These are phyloP conservation scores for Drymodes brunneopygia DNA, from an alignment of 2,113 vertebrate genomes.

Conservation along the genomic window DNA sequence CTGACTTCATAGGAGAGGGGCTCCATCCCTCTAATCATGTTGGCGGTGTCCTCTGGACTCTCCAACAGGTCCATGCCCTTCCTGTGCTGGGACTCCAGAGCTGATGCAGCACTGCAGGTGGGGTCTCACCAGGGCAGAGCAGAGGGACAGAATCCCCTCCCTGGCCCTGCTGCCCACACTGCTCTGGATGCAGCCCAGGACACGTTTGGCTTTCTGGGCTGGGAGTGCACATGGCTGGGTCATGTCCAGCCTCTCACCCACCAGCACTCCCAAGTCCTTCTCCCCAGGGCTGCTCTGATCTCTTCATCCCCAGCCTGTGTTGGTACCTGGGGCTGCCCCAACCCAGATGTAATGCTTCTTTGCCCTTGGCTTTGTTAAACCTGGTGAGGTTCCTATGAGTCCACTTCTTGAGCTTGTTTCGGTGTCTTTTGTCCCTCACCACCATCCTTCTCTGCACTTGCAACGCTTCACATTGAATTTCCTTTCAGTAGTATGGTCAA, in stretches of 20 bases:
- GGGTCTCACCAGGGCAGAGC: background rate
- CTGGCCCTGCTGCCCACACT: too few species aligned
- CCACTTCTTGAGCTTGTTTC: background rate
- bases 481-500: background rate
- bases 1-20: background rate
- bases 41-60: background rate
- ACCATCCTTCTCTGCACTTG: background rate
- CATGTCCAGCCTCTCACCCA: accelerated
- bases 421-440: background rate
- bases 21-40: background rate
- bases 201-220: accelerated
- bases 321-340: background rate
- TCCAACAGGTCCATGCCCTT: background rate
- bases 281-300: accelerated
- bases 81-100: background rate
- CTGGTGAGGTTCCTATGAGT: background rate
- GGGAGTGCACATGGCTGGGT: accelerated
- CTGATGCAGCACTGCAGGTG: background rate
- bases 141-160: background rate
- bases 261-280: background rate
- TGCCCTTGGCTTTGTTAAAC: background rate
- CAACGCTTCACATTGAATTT: background rate
- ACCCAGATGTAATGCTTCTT: background rate
- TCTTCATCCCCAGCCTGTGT: background rate
- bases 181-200: background rate